Evolutionary conservation across 1,140 invertebrate genomes (phyloP), one percentile per base, ranked within the genome.

Genomic region (Phortica variegata): DNA sequence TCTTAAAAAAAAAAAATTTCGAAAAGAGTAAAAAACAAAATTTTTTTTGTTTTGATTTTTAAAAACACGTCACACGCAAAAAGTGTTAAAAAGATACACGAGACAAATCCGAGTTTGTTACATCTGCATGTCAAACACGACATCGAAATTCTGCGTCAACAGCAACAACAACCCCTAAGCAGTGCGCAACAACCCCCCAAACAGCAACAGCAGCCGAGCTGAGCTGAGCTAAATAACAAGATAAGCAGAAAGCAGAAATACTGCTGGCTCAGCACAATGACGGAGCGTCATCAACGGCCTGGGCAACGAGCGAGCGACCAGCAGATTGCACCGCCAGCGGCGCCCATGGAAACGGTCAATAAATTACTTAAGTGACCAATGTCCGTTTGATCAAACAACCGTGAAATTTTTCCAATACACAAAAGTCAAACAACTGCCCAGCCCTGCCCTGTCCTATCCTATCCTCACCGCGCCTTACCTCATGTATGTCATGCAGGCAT

Each of bases 21-120:
- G n/a, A n/a, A n/a, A n/a, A n/a, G n/a, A n/a, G n/a, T n/a, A n/a
- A n/a, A n/a, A n/a, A n/a, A n/a, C n/a, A n/a, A n/a, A n/a, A n/a
- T n/a, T n/a, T n/a, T n/a, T n/a, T n/a, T n/a, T n/a, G n/a, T n/a
- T n/a, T n/a, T n/a, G n/a, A n/a, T n/a, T n/a, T n/a, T n/a, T 17
- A 52, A 60, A 62, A 34, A 34, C 32, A 8, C 58, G 57, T 65
- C 49, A 54, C 36, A 45, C 18, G 33, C 34, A 43, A 49, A 44
- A 33, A 44, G 17, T 23, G n/a, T n/a, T n/a, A 49, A 61, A 56
- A 52, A 56, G 60, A 63, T 52, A 68, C 52, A 63, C 60, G 60
- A 68, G 58, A 69, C 63, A 68, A 68, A 68, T 68, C 63, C 63
- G 60, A 60, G 65, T 49, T 52, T 60, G 63, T 63, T 65, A 68